Evolutionary conservation across 2,888 invertebrate species (phyloP).

Genomic region (Drosophila barbarae): DNA sequence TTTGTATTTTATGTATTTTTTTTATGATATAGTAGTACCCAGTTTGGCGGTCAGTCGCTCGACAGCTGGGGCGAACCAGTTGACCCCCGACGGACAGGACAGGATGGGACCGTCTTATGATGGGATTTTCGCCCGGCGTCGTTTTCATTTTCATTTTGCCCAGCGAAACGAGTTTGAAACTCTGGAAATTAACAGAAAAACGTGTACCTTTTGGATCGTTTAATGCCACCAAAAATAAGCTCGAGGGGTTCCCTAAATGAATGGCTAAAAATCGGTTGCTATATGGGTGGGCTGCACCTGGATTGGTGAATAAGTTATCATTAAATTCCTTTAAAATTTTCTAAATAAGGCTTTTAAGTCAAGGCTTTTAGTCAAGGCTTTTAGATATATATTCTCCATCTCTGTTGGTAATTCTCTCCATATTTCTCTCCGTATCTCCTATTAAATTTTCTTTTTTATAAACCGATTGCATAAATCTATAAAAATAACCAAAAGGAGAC

Average conservation of each 20-base stretch:
- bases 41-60: conserved; percentile 39
- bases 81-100: conserved; percentile 32
- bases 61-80: conserved; percentile 35
- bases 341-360: too few relatives aligned
- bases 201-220: conserved; percentile 18
- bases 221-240: conserved; percentile 6
- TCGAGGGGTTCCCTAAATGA: not conserved
- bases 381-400: too few relatives aligned
- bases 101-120: conserved; percentile 24
- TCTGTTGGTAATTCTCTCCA: too few relatives aligned
- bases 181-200: conserved; percentile 10
- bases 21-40: conserved; percentile 1
- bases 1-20: conserved; percentile 14
- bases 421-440: too few relatives aligned
- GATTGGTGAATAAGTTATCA: not conserved
- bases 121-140: conserved; percentile 31
- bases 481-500: not conserved
- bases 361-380: too few relatives aligned
- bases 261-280: not conserved
- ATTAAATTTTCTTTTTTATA: too few relatives aligned
- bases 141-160: conserved; percentile 43
- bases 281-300: conserved; percentile 6
- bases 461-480: not conserved
- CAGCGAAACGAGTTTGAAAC: conserved; percentile 33
- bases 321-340: not conserved